These are phyloP conservation scores for Sebastolobus alascanus DNA, from an alignment of 2,797 vertebrate genomes.

Conservation along the genomic window DNA sequence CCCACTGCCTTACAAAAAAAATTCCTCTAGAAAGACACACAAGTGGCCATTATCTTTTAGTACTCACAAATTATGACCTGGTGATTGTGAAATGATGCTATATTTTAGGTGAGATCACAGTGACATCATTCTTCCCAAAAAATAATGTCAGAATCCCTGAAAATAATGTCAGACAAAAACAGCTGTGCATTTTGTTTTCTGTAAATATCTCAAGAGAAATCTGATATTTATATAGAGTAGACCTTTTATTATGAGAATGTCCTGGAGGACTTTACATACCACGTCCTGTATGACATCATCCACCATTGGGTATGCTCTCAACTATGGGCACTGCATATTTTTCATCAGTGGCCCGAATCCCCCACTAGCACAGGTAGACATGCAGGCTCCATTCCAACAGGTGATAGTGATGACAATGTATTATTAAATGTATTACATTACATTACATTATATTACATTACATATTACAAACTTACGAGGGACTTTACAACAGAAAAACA, in stretches of 20 bases:
- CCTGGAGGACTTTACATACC: not conserved
- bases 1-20: not conserved
- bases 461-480: no score
- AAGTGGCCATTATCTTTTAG: not conserved
- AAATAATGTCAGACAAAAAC: not conserved
- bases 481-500: no score
- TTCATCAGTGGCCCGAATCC: not conserved
- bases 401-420: not conserved
- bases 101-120: not conserved
- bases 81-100: not conserved
- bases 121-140: not conserved
- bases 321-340: not conserved
- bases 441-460: not conserved
- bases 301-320: not conserved
- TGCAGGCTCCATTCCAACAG: not conserved
- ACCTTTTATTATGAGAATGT: not conserved
- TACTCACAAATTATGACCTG: not conserved
- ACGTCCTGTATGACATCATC: not conserved
- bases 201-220: not conserved
- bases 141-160: not conserved
- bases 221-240: not conserved
- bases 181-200: constrained; percentile 1
- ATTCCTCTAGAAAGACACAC: not conserved
- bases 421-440: not conserved
- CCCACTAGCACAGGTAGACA: not conserved